These are phyloP conservation scores for Ceratosolen fusciceps DNA, from an alignment of 1,140 invertebrate genomes.

Conservation along the genomic window DNA sequence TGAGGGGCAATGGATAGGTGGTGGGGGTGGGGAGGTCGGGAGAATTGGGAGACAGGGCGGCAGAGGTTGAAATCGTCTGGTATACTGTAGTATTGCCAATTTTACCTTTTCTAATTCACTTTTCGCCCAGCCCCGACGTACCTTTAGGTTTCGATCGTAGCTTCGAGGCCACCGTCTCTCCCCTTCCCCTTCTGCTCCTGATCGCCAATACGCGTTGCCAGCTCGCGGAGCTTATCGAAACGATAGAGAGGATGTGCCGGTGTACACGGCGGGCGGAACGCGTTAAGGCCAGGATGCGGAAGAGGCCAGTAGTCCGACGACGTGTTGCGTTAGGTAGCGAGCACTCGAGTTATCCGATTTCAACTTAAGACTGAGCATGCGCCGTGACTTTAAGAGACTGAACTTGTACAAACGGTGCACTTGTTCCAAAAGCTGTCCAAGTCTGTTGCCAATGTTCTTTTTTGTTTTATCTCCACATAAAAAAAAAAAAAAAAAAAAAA, in stretches of 20 bases:
- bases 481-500: too few species aligned
- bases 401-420: conserved; percentile 46
- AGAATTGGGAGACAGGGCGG: too few species aligned
- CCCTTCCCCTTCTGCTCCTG: background rate
- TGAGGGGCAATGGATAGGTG: too few species aligned
- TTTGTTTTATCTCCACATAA: conserved; percentile 5
- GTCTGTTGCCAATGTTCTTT: conserved; percentile 44
- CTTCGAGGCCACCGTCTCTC: too few species aligned
- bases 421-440: conserved; percentile 53
- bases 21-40: too few species aligned
- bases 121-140: too few species aligned
- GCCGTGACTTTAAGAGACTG: conserved; percentile 55
- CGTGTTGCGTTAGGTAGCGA: background rate
- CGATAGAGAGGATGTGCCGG: background rate
- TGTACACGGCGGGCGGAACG: background rate
- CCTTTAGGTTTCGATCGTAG: too few species aligned
- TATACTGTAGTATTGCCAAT: too few species aligned
- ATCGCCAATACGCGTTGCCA: too few species aligned
- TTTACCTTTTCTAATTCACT: too few species aligned
- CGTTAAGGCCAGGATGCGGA: background rate
- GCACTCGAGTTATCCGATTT: conserved; percentile 3
- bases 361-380: conserved; percentile 55
- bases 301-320: background rate
- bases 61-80: too few species aligned
- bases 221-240: too few species aligned